Evolutionary conservation across 2,888 invertebrate genomes (phyloP), one percentile per base, ranked within the genome.

Genomic region (Lacanobia oleracea): DNA sequence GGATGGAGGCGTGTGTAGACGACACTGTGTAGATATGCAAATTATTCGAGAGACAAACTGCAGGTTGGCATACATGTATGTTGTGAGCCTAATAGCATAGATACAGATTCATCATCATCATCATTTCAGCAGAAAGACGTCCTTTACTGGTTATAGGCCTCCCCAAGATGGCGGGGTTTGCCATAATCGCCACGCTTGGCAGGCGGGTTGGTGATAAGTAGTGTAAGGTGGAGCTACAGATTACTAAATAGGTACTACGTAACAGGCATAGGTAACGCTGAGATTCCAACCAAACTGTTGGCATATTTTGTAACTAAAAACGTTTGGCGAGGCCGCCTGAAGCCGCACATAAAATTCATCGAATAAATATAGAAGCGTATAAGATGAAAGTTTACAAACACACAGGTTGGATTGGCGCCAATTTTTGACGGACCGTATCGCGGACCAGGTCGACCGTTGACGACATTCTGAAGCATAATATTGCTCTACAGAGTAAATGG

Each of bases 321-420:
- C 18, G 50, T 71, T 77, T 48, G 59, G 65, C 72, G 81, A 75
- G 79, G 70, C 77, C 82, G 75, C 83, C 80, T 84, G 84, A 79
- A 82, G 83, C 79, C 83, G 82, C 79, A 86, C 83, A 88, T 88
- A 88, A 89, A 88, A 89, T 86, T 81, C 82, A 61, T 65, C 62
- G 88, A 89, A 88, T 91, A 92, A 91, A 93, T 93, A 92, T 93
- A 94, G 94, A 90, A 79, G 70, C 75, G 80, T 82, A 61, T 84
- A 86, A 82, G 82, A 87, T 87, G 89, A 89, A 92, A 93, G 92
- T 93, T 93, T 94, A 93, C 92, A 90, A 93, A 92, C 92, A 93
- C 87, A 93, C 88, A 83, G 79, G 81, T 92, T 94, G 94, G 94
- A 92, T 84, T 79, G 76, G 72, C 84, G 94, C 94, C 94, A 94